phyloP scores from a whole-genome alignment of 2,888 invertebrate species.

The Leptura quadrifasciata region DNA sequence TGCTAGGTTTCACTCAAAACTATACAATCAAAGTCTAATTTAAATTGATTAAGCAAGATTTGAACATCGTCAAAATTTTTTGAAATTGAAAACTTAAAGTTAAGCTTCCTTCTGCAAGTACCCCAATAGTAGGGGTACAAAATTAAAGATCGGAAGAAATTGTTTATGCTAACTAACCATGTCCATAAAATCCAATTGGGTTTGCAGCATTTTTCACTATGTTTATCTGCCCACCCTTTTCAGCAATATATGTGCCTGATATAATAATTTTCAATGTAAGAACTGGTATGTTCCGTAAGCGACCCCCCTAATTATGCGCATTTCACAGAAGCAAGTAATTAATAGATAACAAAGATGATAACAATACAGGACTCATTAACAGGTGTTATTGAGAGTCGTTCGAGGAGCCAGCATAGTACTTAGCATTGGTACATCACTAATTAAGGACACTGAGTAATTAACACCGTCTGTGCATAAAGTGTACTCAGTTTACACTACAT shows the following conservation, averaged over 20 bases:
- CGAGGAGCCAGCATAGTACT: conserved; percentile 20
- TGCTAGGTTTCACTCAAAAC: no score
- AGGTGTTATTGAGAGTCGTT: conserved; percentile 54
- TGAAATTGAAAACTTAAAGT: no score
- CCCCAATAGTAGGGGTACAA: no score
- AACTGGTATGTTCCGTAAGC: not conserved
- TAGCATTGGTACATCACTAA: conserved; percentile 48
- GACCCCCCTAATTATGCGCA: conserved; percentile 54
- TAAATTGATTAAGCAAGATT: no score
- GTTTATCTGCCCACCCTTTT: no score
- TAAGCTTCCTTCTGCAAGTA: no score
- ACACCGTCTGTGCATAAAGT: conserved; percentile 45
- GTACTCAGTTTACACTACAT: conserved; percentile 39
- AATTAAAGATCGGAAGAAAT: no score
- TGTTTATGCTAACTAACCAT: no score
- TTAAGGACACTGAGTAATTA: conserved; percentile 55
- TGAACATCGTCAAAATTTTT: no score
- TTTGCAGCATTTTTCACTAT: no score
- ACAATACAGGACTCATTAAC: conserved; percentile 61
- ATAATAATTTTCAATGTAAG: not conserved
- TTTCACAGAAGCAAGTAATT: conserved; percentile 62
- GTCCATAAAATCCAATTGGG: no score
- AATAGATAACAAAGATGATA: conserved; percentile 62
- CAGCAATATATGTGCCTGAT: not conserved
- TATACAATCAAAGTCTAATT: no score